Percentiles rank a stretch among this genome's conserved stretches.
These are phyloP conservation scores for Uromys caudimaculatus DNA, from an alignment of 2,797 vertebrate species.

Conservation along the genomic window DNA sequence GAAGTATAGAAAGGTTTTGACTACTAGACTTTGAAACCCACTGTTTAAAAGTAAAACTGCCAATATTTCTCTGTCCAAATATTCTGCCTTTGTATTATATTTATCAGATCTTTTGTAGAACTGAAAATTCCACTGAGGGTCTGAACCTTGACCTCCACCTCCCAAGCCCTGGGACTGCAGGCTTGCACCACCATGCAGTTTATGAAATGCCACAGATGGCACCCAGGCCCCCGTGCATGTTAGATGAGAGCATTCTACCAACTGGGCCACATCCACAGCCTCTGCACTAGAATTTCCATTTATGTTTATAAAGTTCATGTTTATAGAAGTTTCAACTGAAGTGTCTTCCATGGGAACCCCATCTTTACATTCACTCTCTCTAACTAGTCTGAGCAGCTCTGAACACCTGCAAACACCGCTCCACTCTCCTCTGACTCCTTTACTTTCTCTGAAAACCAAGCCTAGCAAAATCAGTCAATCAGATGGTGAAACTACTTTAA, in stretches of 20 bases:
- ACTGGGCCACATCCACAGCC: too few species aligned
- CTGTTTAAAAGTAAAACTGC: neutral
- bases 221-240: neutral
- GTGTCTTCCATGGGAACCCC: neutral
- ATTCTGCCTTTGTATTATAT: neutral
- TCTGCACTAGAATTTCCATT: neutral
- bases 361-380: neutral
- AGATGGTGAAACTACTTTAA: neutral
- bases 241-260: neutral
- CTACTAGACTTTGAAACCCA: neutral
- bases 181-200: neutral
- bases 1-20: neutral
- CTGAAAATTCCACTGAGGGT: neutral
- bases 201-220: neutral
- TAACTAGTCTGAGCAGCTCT: neutral
- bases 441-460: conserved; percentile 48
- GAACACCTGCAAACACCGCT: neutral
- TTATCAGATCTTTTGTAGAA: neutral
- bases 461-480: conserved; percentile 13
- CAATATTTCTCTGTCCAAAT: neutral
- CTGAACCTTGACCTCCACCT: neutral
- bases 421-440: neutral
- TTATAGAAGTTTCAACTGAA: neutral
- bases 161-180: neutral
- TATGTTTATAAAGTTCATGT: neutral